A percentile compares a stretch with the other conserved stretches of the same genome.
Conservation (phyloP, 2,888 invertebrate genomes). For the Pherbina coryleti region DNA sequence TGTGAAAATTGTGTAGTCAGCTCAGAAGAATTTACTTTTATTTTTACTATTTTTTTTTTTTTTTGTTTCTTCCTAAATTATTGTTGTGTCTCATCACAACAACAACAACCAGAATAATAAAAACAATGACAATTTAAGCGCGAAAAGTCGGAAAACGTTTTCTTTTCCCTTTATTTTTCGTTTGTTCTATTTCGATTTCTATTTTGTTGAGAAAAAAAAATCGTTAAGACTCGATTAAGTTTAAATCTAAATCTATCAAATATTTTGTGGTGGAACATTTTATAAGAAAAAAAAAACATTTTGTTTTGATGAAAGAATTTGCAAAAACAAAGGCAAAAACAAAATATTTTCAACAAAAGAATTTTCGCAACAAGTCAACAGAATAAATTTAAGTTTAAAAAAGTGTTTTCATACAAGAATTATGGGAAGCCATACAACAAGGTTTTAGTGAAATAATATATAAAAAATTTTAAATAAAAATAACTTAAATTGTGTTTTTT, state of each 20-base stretch:
- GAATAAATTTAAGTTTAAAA: too few species aligned
- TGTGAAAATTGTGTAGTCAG: not conserved
- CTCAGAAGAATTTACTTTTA: not conserved
- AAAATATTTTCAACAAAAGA: too few species aligned
- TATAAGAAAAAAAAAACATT: not conserved
- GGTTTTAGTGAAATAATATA: too few species aligned
- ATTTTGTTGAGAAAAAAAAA: not conserved
- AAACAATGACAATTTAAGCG: conserved; percentile 23
- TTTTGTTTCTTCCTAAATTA: conserved; percentile 9
- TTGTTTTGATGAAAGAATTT: not conserved
- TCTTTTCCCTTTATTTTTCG: not conserved
- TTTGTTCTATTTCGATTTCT: not conserved
- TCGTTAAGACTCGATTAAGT: not conserved
- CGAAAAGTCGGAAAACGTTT: conserved; percentile 3
- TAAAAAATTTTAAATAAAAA: too few species aligned
- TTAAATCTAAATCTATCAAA: not conserved
- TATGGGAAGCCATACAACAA: too few species aligned
- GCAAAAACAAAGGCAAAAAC: too few species aligned
- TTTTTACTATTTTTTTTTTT: not conserved
- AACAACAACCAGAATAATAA: not conserved
- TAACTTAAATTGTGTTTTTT: too few species aligned
- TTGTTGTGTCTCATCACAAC: not conserved
- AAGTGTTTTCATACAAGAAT: too few species aligned
- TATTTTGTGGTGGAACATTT: not conserved
- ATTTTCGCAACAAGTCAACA: not conserved